Base-by-base conservation (phyloP, 2,113 vertebrate species). In the Drymodes brunneopygia region DNA sequence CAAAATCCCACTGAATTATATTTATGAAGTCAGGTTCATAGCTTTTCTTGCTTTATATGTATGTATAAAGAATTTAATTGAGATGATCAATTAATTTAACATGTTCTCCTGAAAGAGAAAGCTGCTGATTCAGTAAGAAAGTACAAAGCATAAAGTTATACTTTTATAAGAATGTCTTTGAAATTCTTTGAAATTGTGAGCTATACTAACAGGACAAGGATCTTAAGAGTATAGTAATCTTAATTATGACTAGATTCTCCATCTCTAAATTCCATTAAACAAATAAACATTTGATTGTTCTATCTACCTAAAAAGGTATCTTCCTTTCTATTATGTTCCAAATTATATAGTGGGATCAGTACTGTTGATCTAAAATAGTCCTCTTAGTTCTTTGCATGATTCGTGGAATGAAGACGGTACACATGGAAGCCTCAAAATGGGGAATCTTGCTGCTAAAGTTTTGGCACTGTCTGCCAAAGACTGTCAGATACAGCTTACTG, bases 11-110 rank as follows among this genome's bases (percentile, higher is more conserved):
- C 69, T 12, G 14, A 97, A 94, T 92, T 28, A 82, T 97, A 94
- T 97, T 98, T 97, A 97, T 97, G 94, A 97, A 97, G 95, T 95
- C 66, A 89, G 70, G 45, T 87, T 97, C 62, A 21, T 86, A 81
- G 91, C 31, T 94, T 95, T 97, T 66, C 89, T 86, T 96, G 89
- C 40, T 94, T 90, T 94, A 60, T 92, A 89, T 90, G 23, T 95
- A 79, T 93, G 57, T 88, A 89, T 93, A 95, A 96, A 93, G 61
- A 94, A 96, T 86, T 92, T 97, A 97, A 94, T 90, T 96, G 95
- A 97, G 81, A 90, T 94, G 58, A 89, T 93, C 44, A 95, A 96
- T 97, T 97, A 97, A 94, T 98, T 95, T 97, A 94, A 72, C 42
- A 40, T 66, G 33, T 86, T 95, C 75, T 95, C 65, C 75, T 21